These are phyloP conservation scores for Hirudo medicinalis DNA, from an alignment of 1,140 invertebrate species.

Conservation along the genomic window DNA sequence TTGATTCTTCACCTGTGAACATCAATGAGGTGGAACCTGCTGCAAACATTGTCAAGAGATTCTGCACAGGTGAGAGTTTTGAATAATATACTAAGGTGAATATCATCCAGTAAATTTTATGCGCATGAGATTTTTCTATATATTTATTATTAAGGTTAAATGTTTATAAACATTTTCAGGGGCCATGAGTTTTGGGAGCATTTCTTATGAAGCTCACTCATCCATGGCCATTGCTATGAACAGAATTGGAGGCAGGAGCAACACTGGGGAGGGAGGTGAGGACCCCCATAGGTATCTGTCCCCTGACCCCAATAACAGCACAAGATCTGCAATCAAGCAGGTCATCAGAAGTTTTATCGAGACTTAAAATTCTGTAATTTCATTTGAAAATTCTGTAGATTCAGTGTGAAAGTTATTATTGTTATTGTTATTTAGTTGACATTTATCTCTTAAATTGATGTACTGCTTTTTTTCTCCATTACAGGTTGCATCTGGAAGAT, in stretches of 20 bases:
- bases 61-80: slow-evolving; percentile 47
- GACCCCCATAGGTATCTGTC: slow-evolving; percentile 63
- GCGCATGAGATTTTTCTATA: background rate
- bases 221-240: slow-evolving; percentile 96
- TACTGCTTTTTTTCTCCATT: slow-evolving; percentile 14
- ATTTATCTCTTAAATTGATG: no score
- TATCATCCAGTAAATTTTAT: background rate
- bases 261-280: slow-evolving; percentile 87
- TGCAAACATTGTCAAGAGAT: slow-evolving; percentile 86
- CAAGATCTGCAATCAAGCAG: slow-evolving; percentile 58
- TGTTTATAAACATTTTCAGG: slow-evolving; percentile 39
- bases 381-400: no score
- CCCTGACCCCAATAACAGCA: slow-evolving; percentile 54
- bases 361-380: no score
- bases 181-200: slow-evolving; percentile 85
- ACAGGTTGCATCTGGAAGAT: slow-evolving; percentile 89
- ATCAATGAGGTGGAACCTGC: slow-evolving; percentile 78
- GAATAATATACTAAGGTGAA: background rate
- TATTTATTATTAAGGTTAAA: background rate
- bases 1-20: slow-evolving; percentile 55
- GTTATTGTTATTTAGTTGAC: no score
- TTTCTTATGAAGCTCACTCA: slow-evolving; percentile 81
- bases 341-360: slow-evolving; percentile 27
- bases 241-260: slow-evolving; percentile 81
- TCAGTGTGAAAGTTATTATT: no score